Conservation (phyloP, 2,888 invertebrate species). For the Nephrocerus scutellatus region DNA sequence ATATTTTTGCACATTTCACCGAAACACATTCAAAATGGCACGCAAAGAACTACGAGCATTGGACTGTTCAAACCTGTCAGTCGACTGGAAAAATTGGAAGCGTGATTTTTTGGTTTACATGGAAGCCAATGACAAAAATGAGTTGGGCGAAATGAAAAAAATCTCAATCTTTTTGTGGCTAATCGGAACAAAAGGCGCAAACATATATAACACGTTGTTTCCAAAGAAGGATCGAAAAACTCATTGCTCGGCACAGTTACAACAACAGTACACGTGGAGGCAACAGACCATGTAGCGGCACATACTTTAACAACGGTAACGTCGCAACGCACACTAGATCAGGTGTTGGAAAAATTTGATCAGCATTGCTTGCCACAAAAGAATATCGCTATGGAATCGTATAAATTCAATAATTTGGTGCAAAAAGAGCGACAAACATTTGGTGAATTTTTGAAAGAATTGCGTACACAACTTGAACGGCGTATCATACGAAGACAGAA, state of each 20-base stretch:
- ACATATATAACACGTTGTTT: constrained; percentile 14
- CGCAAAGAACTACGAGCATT: constrained; percentile 1
- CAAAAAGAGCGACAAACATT: constrained; percentile 19
- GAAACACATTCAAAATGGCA: too few relatives aligned
- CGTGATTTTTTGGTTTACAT: constrained; percentile 7
- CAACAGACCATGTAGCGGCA: not conserved
- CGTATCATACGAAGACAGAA: constrained; percentile 15
- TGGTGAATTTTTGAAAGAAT: constrained; percentile 17
- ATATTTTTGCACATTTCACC: too few relatives aligned
- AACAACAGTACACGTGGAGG: too few relatives aligned
- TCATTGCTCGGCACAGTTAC: constrained; percentile 10
- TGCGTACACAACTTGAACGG: constrained; percentile 15
- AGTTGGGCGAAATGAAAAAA: not conserved
- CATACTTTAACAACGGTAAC: not conserved
- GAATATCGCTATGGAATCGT: constrained; percentile 15
- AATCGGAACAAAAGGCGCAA: constrained; percentile 8
- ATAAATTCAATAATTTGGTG: constrained; percentile 17
- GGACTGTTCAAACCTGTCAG: constrained; percentile 4
- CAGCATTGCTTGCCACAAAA: constrained; percentile 15
- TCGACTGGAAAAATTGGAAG: constrained; percentile 2
- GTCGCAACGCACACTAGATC: constrained; percentile 10
- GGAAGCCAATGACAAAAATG: constrained; percentile 1
- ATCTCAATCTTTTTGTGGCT: constrained; percentile 14
- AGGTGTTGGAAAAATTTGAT: constrained; percentile 13
- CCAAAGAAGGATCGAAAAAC: constrained; percentile 13